Percentiles rank a stretch among this genome's conserved stretches.
Conservation (phyloP, 2,113 vertebrate genomes). For the Grammomys surdaster region DNA sequence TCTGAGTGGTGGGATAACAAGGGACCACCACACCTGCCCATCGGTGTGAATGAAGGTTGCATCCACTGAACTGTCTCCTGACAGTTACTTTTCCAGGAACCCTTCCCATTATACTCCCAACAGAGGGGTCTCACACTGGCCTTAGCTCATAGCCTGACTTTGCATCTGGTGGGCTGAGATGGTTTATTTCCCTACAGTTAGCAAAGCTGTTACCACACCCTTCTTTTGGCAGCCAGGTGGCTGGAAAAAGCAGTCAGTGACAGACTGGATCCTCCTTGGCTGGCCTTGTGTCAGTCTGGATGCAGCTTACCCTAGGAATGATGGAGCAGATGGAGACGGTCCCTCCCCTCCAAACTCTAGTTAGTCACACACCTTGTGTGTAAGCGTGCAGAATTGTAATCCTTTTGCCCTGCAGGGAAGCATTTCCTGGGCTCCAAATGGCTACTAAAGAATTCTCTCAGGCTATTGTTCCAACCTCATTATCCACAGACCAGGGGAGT, state of each 20-base stretch:
- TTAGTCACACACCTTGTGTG: not conserved
- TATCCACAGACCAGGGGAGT: not conserved
- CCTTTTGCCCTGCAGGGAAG: not conserved
- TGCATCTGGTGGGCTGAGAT: not conserved
- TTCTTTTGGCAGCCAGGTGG: slow-evolving; percentile 4
- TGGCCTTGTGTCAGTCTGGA: not conserved
- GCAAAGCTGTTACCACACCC: not conserved
- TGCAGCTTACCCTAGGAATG: not conserved
- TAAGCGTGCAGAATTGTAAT: not conserved
- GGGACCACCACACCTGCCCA: not conserved
- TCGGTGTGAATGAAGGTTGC: not conserved
- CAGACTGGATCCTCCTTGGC: not conserved
- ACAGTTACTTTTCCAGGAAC: not conserved
- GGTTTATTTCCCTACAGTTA: not conserved
- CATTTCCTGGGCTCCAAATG: not conserved
- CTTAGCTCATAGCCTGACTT: not conserved
- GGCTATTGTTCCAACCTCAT: not conserved
- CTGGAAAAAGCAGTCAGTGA: slow-evolving; percentile 16
- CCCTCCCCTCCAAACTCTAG: not conserved
- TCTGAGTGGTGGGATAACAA: not conserved
- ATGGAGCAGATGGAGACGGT: not conserved
- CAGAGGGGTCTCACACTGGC: not conserved
- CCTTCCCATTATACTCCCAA: not conserved
- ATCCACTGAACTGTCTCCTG: not conserved
- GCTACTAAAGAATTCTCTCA: not conserved